phyloP scores from a whole-genome alignment of 2,888 invertebrate genomes.

The Anodontia alba region DNA sequence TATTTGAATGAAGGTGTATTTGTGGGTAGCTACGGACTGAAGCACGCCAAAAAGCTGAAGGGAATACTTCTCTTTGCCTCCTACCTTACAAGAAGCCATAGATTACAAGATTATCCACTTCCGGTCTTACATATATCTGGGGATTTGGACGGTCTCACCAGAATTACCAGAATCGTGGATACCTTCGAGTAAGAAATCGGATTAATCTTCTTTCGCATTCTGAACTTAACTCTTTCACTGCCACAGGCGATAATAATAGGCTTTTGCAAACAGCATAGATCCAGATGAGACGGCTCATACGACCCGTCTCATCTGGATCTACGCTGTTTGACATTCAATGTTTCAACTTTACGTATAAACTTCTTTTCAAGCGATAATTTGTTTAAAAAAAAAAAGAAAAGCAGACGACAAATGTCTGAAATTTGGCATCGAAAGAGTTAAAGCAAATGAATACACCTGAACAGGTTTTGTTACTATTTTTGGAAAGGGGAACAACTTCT shows the following conservation, averaged over 20 bases:
- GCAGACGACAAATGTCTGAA: too few species aligned
- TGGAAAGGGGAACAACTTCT: too few species aligned
- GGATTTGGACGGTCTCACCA: slow-evolving; percentile 74
- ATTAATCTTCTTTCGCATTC: neutral
- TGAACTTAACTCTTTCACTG: neutral
- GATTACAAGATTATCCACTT: slow-evolving; percentile 67
- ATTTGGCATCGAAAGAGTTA: too few species aligned
- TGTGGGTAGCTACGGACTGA: slow-evolving; percentile 59
- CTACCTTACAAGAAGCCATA: slow-evolving; percentile 63
- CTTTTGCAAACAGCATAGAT: too few species aligned
- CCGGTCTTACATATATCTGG: slow-evolving; percentile 77
- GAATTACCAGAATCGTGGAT: slow-evolving; percentile 72
- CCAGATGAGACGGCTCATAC: too few species aligned
- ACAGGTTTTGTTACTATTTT: too few species aligned
- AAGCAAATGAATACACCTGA: neutral
- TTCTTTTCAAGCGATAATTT: too few species aligned
- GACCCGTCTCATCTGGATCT: too few species aligned
- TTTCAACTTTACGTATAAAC: too few species aligned
- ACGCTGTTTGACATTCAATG: too few species aligned
- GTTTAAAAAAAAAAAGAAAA: too few species aligned
- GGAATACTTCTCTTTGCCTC: slow-evolving; percentile 73
- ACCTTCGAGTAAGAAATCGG: slow-evolving; percentile 65
- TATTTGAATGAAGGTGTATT: slow-evolving; percentile 75
- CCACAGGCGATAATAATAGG: too few species aligned
- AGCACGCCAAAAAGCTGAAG: slow-evolving; percentile 43